phyloP scores from a whole-genome alignment of 1,140 invertebrate genomes.

The Glossosoma conforme region DNA sequence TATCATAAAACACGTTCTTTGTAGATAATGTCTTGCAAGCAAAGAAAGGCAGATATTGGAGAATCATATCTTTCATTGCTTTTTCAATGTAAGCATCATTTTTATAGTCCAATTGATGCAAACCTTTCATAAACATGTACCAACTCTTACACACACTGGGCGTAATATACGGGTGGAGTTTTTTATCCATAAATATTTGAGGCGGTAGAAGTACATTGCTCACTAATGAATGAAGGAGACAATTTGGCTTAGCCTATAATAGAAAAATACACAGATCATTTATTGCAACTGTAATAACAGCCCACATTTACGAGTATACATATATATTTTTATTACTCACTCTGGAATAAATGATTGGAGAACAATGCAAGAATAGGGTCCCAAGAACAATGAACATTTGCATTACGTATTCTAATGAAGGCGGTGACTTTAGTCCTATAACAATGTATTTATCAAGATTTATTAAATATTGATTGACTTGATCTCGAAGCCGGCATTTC shows the following conservation, averaged over 20 bases:
- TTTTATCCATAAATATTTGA: conserved; percentile 30
- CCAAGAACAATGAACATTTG: conserved; percentile 24
- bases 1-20: conserved; percentile 21
- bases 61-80: conserved; percentile 26
- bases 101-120: conserved; percentile 25
- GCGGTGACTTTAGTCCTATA: conserved; percentile 13
- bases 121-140: conserved; percentile 29
- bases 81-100: conserved; percentile 29
- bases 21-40: conserved; percentile 20
- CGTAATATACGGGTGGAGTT: conserved; percentile 21
- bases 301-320: not conserved
- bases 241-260: conserved; percentile 25
- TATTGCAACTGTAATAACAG: conserved; percentile 2
- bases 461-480: conserved; percentile 23
- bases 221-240: conserved; percentile 25
- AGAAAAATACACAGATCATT: not conserved
- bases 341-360: conserved; percentile 29
- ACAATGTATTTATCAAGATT: conserved; percentile 24
- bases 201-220: conserved; percentile 25
- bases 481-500: conserved; percentile 18
- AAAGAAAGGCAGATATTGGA: conserved; percentile 29
- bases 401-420: conserved; percentile 15
- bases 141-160: conserved; percentile 25
- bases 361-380: conserved; percentile 28
- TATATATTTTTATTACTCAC: conserved; percentile 16